Conservation (phyloP, 2,888 invertebrate species). For the Leuctra nigra region DNA sequence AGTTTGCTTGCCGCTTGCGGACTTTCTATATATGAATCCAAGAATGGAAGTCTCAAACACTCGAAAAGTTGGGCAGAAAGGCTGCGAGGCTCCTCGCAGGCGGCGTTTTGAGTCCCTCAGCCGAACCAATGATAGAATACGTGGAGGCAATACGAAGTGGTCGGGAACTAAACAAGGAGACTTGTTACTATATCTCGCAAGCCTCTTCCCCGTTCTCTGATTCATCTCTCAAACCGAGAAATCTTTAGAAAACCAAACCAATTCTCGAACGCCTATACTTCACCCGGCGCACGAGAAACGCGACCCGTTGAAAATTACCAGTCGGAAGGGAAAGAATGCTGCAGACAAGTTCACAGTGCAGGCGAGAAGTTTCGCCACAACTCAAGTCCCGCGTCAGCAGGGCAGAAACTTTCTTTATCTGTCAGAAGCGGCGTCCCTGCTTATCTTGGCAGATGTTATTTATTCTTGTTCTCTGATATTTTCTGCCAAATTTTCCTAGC, state of each 20-base stretch:
- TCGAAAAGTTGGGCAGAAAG: background rate
- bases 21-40: constrained; percentile 4
- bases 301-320: background rate
- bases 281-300: background rate
- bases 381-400: background rate
- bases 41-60: constrained; percentile 1
- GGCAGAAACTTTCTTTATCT: constrained; percentile 1
- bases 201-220: background rate
- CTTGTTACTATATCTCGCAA: constrained; percentile 2
- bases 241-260: constrained; percentile 3
- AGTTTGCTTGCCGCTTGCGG: background rate
- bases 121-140: constrained; percentile 18
- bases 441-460: background rate
- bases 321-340: constrained; percentile 1
- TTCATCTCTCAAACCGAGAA: background rate
- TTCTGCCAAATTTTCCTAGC: background rate
- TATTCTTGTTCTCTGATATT: background rate
- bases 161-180: constrained; percentile 1
- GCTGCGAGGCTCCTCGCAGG: background rate
- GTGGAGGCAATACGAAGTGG: constrained; percentile 15
- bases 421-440: background rate
- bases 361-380: background rate
- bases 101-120: background rate
- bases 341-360: constrained; percentile 1
- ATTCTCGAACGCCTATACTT: constrained; percentile 3